Base-by-base conservation (phyloP, 2,113 vertebrate species). In the Corynorhinus townsendii region DNA sequence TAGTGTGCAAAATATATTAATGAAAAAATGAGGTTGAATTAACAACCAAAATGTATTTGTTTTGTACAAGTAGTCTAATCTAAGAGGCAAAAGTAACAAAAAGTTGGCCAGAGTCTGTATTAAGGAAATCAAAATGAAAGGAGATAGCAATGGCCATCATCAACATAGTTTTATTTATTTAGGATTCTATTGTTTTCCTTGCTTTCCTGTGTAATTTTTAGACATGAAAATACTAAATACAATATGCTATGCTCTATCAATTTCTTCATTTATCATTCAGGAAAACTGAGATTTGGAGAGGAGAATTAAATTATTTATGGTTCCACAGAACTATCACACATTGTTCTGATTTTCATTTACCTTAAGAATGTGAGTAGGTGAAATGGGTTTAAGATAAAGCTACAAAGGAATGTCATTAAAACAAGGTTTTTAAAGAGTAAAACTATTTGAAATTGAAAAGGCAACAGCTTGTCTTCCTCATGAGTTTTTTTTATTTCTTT, bases 291-390 rank as follows among this genome's bases (percentile, higher is more conserved):
- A 59, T 35, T 54, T 17, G 28, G 9, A 71, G 47, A 62, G 10
- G 38, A 10, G 7, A 43, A 33, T 10, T 52, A 56, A 59, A 66
- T 93, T 95, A 68, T 16, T 77, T 35, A 30, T 52, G 52, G 26
- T 88, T 19, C n/a, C 17, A 80, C 4, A 66, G 33, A 45, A 83
- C 2, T 35, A 26, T 5, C 4, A 81, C 17, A 59, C 4, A 14
- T 38, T 94, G 35, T 80, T 84, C 33, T 95, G 69, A 84, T 87
- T 89, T 94, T 28, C 17, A 59, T 92, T 96, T 80, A 56, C 16
- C 20, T 80, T 84, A 38, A 92, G 26, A 73, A 92, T 71, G 11
- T 52, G 20, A 84, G 3, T 8, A n/a, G 7, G 14, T 62, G 8
- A 88, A 71, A 85, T 26, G 45, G 38, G 6, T 76, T 91, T 64